These are phyloP conservation scores for Cynoglossus semilaevis DNA, from an alignment of 2,113 vertebrate genomes.

Conservation along the genomic window DNA sequence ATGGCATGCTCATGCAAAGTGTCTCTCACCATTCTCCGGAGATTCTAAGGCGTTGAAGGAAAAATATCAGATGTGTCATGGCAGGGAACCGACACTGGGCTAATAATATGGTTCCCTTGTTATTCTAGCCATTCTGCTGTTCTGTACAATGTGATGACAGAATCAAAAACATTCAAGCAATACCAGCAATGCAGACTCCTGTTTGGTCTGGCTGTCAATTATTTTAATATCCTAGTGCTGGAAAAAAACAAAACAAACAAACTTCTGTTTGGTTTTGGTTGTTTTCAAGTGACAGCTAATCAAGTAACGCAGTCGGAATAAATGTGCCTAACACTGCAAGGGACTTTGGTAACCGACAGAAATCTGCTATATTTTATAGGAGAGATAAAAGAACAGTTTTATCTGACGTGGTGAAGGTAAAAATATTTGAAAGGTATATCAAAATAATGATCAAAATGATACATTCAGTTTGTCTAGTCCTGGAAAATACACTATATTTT, in stretches of 20 bases:
- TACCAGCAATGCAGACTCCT: neutral
- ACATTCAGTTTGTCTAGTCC: too few relatives aligned
- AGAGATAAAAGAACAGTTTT: too few relatives aligned
- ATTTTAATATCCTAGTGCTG: neutral
- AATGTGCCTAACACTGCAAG: too few relatives aligned
- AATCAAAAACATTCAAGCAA: slow-evolving; percentile 10
- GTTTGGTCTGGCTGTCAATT: neutral
- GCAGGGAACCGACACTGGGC: slow-evolving; percentile 14
- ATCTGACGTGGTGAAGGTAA: too few relatives aligned
- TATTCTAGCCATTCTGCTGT: slow-evolving; percentile 17
- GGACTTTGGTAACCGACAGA: too few relatives aligned
- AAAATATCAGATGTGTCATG: slow-evolving; percentile 31
- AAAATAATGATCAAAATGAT: too few relatives aligned
- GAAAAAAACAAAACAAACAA: neutral
- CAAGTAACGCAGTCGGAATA: too few relatives aligned
- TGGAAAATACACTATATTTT: too few relatives aligned
- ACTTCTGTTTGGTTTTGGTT: neutral
- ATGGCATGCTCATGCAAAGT: slow-evolving; percentile 31
- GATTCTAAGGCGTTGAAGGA: slow-evolving; percentile 35
- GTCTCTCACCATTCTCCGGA: slow-evolving; percentile 22
- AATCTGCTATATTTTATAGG: too few relatives aligned
- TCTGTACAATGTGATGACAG: slow-evolving; percentile 2
- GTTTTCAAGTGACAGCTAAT: neutral
- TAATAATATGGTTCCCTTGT: slow-evolving; percentile 37
- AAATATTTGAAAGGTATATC: too few relatives aligned